Percentiles rank a stretch among this genome's conserved stretches.
Evolutionary conservation across 1,140 invertebrate genomes (phyloP).

Genomic region (Berghia stephanieae): DNA sequence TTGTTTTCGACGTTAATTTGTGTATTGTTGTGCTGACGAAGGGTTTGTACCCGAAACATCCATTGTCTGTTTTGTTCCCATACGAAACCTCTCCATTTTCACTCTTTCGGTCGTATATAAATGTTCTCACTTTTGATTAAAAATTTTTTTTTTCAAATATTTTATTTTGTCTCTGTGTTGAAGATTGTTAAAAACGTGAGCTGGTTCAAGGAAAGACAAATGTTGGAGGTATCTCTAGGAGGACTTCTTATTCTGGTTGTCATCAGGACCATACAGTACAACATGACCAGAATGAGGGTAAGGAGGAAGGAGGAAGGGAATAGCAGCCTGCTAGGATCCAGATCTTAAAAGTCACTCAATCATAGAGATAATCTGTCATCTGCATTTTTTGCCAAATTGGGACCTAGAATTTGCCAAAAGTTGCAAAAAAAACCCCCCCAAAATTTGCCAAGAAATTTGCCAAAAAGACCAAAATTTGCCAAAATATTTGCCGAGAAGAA

Average conservation of each 20-base stretch:
- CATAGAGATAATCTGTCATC: too few species aligned
- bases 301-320: constrained; percentile 47
- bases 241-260: constrained; percentile 95
- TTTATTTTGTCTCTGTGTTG: constrained; percentile 34
- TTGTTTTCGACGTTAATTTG: too few species aligned
- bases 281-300: constrained; percentile 94
- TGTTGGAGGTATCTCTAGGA: constrained; percentile 92
- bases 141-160: neutral
- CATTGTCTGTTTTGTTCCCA: too few species aligned
- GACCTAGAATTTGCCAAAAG: too few species aligned
- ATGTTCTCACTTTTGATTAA: neutral
- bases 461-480: too few species aligned
- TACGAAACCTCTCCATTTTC: neutral
- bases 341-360: too few species aligned
- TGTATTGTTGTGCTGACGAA: too few species aligned
- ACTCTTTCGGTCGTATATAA: neutral
- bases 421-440: too few species aligned
- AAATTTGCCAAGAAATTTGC: too few species aligned
- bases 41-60: too few species aligned
- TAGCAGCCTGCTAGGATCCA: neutral
- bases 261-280: constrained; percentile 95
- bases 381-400: too few species aligned
- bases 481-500: too few species aligned
- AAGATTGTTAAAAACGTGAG: constrained; percentile 79
- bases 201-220: constrained; percentile 79